Base-by-base conservation (phyloP, 2,113 vertebrate genomes). In the Abramis brama region DNA sequence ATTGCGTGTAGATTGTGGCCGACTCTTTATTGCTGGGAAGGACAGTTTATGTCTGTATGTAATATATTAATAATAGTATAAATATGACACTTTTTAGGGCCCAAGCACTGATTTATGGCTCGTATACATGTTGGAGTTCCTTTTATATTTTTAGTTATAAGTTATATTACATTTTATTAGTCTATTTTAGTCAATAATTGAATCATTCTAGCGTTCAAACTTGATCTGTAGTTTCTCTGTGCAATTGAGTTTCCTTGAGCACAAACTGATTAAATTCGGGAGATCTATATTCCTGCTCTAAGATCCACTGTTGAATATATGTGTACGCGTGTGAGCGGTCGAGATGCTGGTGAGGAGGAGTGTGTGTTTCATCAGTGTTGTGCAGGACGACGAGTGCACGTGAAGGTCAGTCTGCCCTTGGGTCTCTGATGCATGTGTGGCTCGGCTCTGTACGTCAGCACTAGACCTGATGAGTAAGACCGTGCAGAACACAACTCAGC, bases 351-450 rank as follows among this genome's bases (percentile, higher is more conserved):
- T 17, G 27, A 36, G 30, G 2, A 19, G 4, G 19, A 5, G 33
- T 45, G 71, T 74, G 23, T 13, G 45, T 91, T 88, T 84, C 88
- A 79, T 91, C 90, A 77, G 85, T 84, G 90, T 87, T 86, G 87
- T 36, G 62, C 70, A 70, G 87, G 33, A 77, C 84, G 80, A 88
- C 84, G 80, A 88, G 89, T 76, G 86, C 89, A 88, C 79, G 17
- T 92, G 93, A 94, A 94, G 94, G 94, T 94, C 92, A 91, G 78
- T 0, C 30, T 94, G 93, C 68, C 94, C 94, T 95, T 95, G 94
- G 92, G 91, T 80, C 89, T 93, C 89, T 86, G 90, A 83, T 92
- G 88, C 91, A 92, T 89, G 89, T 93, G 89, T 82, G 86, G 88
- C 81, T 81, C 91, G 64, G 79, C 33, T 8, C 90, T 47, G 82